Evolutionary conservation across 2,113 vertebrate species (phyloP).

Genomic region (Sminthopsis crassicaudata): DNA sequence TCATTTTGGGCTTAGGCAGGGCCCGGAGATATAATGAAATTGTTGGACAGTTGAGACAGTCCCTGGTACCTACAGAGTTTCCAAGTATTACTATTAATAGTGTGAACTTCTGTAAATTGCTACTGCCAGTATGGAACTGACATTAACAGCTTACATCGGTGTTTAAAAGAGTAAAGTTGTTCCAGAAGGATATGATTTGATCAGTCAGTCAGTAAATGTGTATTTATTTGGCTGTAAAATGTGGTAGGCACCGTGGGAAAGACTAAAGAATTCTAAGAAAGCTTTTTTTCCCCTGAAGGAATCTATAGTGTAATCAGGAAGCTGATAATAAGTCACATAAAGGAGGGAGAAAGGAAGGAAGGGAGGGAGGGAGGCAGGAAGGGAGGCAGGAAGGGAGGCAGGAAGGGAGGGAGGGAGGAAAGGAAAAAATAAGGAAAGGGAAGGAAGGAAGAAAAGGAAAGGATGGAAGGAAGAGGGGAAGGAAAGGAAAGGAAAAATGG

Average conservation of each 20-base stretch:
- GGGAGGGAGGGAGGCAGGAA: too few species aligned
- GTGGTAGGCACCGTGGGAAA: background rate
- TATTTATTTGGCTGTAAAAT: background rate
- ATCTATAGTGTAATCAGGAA: background rate
- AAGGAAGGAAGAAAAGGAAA: too few species aligned
- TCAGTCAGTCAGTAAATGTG: background rate
- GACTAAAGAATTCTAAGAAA: background rate
- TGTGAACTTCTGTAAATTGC: constrained; percentile 48
- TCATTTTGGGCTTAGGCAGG: background rate
- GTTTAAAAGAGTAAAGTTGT: background rate
- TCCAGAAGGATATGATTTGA: background rate
- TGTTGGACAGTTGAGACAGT: background rate
- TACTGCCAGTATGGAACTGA: background rate
- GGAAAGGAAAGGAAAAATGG: too few species aligned
- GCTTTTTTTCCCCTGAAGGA: background rate
- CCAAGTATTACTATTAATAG: background rate
- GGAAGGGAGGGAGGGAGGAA: too few species aligned
- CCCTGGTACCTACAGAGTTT: constrained; percentile 11
- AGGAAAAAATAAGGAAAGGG: too few species aligned
- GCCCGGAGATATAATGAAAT: constrained; percentile 37
- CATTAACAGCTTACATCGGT: background rate
- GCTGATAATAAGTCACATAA: background rate
- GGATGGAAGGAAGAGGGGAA: too few species aligned
- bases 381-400: too few species aligned
- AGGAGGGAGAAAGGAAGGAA: background rate